Conservation (phyloP, 2,888 invertebrate genomes). For the Diadegma fenestrale region DNA sequence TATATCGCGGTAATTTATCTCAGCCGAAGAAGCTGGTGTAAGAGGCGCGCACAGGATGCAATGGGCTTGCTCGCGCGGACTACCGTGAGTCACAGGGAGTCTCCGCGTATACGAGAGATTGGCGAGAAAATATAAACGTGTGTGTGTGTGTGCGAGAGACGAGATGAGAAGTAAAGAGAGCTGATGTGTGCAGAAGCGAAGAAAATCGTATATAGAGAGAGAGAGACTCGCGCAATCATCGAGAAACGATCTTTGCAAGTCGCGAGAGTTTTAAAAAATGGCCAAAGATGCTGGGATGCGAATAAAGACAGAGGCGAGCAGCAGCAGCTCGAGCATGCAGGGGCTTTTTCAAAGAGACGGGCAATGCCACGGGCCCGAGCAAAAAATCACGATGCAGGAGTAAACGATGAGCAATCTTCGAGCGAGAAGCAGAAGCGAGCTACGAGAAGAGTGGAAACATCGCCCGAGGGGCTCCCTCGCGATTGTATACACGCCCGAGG, state of each 20-base stretch:
- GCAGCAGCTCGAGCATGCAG: not conserved
- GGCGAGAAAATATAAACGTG: not conserved
- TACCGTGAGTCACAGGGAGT: slow-evolving; percentile 40
- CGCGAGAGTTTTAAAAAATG: not conserved
- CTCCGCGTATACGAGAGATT: slow-evolving; percentile 23
- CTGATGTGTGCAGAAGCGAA: slow-evolving; percentile 42
- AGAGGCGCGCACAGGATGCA: not conserved
- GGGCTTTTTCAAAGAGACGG: not conserved
- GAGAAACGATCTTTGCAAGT: slow-evolving; percentile 60
- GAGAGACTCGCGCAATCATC: slow-evolving; percentile 52
- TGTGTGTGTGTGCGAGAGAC: not conserved
- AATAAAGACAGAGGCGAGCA: too few species aligned
- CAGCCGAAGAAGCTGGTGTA: slow-evolving; percentile 16
- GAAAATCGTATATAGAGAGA: slow-evolving; percentile 43
- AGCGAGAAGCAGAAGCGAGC: not conserved
- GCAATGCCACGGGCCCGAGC: not conserved
- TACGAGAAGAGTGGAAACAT: slow-evolving; percentile 1
- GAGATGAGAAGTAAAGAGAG: slow-evolving; percentile 25
- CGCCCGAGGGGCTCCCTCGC: slow-evolving; percentile 1
- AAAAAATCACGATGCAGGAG: slow-evolving; percentile 47
- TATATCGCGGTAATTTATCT: slow-evolving; percentile 68
- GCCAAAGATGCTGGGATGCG: not conserved
- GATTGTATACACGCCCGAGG: slow-evolving; percentile 55
- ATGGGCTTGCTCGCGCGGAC: slow-evolving; percentile 18
- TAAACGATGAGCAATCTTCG: slow-evolving; percentile 30